A percentile compares a stretch with the other conserved stretches of the same genome.
Conservation (phyloP, 2,888 invertebrate genomes). For the Steromphala cineraria region DNA sequence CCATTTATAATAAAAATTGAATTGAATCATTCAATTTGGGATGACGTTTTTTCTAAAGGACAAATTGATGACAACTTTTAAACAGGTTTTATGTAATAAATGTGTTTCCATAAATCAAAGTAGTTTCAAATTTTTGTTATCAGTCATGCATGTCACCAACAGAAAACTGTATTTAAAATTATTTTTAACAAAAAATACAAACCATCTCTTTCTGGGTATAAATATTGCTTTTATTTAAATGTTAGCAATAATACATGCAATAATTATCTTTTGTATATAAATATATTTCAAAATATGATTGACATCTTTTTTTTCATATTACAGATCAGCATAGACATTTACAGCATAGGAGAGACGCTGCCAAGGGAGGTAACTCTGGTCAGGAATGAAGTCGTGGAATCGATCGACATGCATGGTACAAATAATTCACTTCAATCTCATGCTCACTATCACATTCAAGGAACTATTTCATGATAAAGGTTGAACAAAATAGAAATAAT, state of each 20-base stretch:
- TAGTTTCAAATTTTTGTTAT: neutral
- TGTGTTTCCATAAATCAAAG: too few relatives aligned
- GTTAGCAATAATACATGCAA: conserved; percentile 30
- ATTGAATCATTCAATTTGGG: too few relatives aligned
- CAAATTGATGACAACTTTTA: too few relatives aligned
- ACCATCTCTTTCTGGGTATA: conserved; percentile 23
- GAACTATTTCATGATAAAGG: neutral
- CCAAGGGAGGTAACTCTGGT: neutral
- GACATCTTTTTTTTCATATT: neutral
- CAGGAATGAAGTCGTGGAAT: neutral
- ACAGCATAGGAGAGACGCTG: neutral
- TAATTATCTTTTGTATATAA: conserved; percentile 29
- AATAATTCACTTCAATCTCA: too few relatives aligned
- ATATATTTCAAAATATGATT: conserved; percentile 23
- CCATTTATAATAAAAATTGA: too few relatives aligned
- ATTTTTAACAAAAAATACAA: neutral
- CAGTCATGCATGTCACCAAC: conserved; percentile 13
- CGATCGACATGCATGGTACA: neutral
- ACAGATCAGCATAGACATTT: neutral
- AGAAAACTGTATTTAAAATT: neutral
- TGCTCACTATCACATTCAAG: neutral
- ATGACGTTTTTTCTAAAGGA: too few relatives aligned
- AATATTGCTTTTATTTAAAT: conserved; percentile 36
- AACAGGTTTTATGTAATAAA: too few relatives aligned
- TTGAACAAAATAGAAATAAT: neutral